Conservation (phyloP, 2,797 vertebrate species). For the Odontamblyopus lacepedii region DNA sequence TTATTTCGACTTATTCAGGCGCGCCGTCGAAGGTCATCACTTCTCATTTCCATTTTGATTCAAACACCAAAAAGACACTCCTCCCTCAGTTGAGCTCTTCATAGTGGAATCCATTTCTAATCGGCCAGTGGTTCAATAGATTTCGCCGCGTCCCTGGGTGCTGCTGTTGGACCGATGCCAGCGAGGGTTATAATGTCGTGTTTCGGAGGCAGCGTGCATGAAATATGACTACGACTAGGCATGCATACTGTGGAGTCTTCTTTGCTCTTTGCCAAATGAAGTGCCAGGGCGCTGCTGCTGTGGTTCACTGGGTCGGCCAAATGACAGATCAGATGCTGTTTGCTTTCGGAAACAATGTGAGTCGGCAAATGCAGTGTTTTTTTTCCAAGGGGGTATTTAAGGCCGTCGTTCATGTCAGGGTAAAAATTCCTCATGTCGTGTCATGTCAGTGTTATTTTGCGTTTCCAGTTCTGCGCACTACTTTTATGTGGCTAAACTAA, state of each 20-base stretch:
- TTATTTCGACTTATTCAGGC: constrained; percentile 49
- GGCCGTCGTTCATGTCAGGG: constrained; percentile 35
- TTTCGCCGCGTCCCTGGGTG: constrained; percentile 32
- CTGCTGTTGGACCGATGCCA: constrained; percentile 8
- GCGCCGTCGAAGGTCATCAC: constrained; percentile 57
- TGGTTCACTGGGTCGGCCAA: constrained; percentile 32
- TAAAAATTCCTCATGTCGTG: constrained; percentile 27
- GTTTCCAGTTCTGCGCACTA: background rate
- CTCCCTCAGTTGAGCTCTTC: constrained; percentile 37
- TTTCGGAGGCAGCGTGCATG: constrained; percentile 12
- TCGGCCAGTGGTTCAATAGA: constrained; percentile 42
- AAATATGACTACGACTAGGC: constrained; percentile 7
- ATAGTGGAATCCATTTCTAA: constrained; percentile 53
- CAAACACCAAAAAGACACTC: constrained; percentile 40
- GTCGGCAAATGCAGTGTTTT: constrained; percentile 33
- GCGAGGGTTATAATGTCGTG: constrained; percentile 6
- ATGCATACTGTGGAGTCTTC: constrained; percentile 8
- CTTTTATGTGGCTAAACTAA: background rate
- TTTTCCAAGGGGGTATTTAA: constrained; percentile 31
- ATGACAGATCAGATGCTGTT: constrained; percentile 42
- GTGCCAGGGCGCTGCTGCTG: constrained; percentile 23
- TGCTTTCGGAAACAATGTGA: constrained; percentile 35
- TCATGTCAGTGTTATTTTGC: constrained; percentile 7
- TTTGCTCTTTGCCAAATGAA: constrained; percentile 29
- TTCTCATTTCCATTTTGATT: constrained; percentile 73